phyloP scores from a whole-genome alignment of 92 coral and sea anemone species.

The Zoanthus gigantus region DNA sequence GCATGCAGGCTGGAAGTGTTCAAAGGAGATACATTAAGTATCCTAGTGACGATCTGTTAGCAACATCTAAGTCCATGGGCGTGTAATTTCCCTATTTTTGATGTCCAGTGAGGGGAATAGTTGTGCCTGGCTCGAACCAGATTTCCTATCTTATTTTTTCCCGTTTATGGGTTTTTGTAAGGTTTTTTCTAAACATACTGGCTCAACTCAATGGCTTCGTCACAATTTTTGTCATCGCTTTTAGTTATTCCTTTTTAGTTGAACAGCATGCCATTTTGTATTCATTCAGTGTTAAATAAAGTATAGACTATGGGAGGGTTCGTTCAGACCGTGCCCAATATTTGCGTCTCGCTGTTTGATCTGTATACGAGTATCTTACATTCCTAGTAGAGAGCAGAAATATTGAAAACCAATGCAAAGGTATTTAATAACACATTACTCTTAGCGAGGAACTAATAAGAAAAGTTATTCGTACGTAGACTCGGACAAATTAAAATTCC shows the following conservation, averaged over 20 bases:
- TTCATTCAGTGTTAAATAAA: slow-evolving; percentile 31
- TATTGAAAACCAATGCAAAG: too few species aligned
- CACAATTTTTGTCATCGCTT: slow-evolving; percentile 3
- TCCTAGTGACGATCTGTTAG: slow-evolving; percentile 37
- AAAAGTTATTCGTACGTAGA: too few species aligned
- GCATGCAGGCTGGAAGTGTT: slow-evolving; percentile 70
- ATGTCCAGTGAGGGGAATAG: slow-evolving; percentile 35
- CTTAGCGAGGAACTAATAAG: too few species aligned
- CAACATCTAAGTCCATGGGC: neutral
- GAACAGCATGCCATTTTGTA: slow-evolving; percentile 9
- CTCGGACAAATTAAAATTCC: too few species aligned
- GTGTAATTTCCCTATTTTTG: too few species aligned
- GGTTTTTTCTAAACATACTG: slow-evolving; percentile 70
- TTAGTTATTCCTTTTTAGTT: neutral
- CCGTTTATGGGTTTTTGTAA: slow-evolving; percentile 31
- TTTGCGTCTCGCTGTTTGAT: neutral
- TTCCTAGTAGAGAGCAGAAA: too few species aligned
- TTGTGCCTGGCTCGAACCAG: slow-evolving; percentile 74
- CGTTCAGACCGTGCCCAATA: slow-evolving; percentile 53
- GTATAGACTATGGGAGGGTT: slow-evolving; percentile 44
- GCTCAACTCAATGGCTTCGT: slow-evolving; percentile 46
- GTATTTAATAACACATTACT: too few species aligned
- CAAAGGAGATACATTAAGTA: slow-evolving; percentile 64
- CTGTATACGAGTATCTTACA: too few species aligned
- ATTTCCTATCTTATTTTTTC: slow-evolving; percentile 59